Conservation (phyloP, 2,888 invertebrate genomes). For the Scaeva pyrastri region DNA sequence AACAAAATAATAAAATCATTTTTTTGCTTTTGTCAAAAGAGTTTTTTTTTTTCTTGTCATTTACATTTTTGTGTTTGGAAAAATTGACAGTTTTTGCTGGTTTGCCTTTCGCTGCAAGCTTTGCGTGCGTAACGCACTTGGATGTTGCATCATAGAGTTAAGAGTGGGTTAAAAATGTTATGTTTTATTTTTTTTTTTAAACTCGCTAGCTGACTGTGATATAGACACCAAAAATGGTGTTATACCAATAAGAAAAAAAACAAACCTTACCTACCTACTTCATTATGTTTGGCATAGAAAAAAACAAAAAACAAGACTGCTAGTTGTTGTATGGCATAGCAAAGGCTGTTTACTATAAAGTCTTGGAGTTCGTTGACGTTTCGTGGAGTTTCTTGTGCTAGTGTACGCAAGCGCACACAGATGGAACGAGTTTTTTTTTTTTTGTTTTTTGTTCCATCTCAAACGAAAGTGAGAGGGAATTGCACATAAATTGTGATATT, state of each 20-base stretch:
- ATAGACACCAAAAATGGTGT: conserved; percentile 53
- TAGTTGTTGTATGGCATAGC: conserved; percentile 35
- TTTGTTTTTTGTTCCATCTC: conserved; percentile 50
- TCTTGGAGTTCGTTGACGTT: conserved; percentile 79
- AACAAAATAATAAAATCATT: conserved; percentile 16
- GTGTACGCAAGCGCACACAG: conserved; percentile 76
- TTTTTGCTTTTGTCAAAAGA: conserved; percentile 26
- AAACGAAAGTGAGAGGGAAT: conserved; percentile 84
- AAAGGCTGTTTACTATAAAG: conserved; percentile 43
- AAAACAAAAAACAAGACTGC: conserved; percentile 40
- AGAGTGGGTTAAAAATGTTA: conserved; percentile 11
- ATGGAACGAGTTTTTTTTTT: conserved; percentile 79
- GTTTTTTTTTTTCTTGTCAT: conserved; percentile 37
- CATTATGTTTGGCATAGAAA: conserved; percentile 47
- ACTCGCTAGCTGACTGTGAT: neutral
- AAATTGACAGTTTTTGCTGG: conserved; percentile 43
- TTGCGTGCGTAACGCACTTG: conserved; percentile 65
- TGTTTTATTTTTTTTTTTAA: neutral
- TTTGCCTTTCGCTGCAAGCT: conserved; percentile 7
- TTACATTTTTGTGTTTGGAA: conserved; percentile 15
- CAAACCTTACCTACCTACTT: neutral
- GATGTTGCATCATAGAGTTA: conserved; percentile 56
- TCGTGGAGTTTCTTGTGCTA: conserved; percentile 39
- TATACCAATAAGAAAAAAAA: conserved; percentile 25
- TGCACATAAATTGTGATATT: conserved; percentile 75